Base-by-base conservation (phyloP, 2,797 vertebrate genomes). In the Melanotaenia pygmaea region DNA sequence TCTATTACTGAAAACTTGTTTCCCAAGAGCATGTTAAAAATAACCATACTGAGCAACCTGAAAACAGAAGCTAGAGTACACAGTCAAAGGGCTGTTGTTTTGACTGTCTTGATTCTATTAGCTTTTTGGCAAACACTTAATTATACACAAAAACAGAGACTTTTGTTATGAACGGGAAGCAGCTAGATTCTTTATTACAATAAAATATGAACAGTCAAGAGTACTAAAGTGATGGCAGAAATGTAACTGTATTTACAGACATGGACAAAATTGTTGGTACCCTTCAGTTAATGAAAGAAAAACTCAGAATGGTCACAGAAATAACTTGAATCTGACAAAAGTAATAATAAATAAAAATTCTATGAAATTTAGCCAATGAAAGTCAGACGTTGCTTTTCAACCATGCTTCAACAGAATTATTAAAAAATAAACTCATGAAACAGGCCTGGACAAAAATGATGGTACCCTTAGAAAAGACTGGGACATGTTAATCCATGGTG, bases 1-100 rank as follows among this genome's bases (percentile, higher is more conserved):
- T 2, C 34, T 38, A 59, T 40, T 57, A 38, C 35, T 1, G 2
- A 64, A 38, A 63, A 68, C 18, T 9, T 16, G 9, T 22, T 43
- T 74, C 67, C 34, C 58, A 38, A 1, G 56, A 74, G 64, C 4
- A 16, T 10, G 20, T 18, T 58, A 22, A 53, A 71, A 76, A 67
- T 59, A 83, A 70, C 22, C 13, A 3, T 2, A 0, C 13, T 2
- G 3, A 69, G 20, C 24, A 30, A 51, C 12, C 2, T 59, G 22
- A 62, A 76, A 28, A 53, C 51, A 60, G 10, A 64, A 69, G 59
- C 26, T 6, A n/a, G 18, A 20, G 6, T 24, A 20, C 6, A 38
- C 57, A 54, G 20, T 62, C 34, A 56, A 16, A 38, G 26, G 13
- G 16, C 32, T 37, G 47, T 5, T 81, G 58, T 32, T 65, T 59